Conservation (phyloP, 2,888 invertebrate genomes). For the Sympetrum striolatum region DNA sequence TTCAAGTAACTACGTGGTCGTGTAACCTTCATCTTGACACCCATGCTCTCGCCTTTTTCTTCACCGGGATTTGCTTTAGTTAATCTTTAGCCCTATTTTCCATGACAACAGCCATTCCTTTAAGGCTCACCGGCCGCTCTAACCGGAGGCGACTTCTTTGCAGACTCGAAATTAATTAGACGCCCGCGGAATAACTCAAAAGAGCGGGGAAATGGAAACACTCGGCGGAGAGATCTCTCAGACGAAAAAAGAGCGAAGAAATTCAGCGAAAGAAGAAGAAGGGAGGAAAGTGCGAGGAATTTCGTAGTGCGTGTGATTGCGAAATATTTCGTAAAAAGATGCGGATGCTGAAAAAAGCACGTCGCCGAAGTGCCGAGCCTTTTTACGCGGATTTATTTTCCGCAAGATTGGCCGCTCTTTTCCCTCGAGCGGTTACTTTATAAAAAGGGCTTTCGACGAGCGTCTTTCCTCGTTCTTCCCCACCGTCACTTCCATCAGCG, state of each 20-base stretch:
- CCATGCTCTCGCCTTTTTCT: neutral
- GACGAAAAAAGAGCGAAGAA: neutral
- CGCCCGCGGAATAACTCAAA: neutral
- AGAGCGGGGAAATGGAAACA: neutral
- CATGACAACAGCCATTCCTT: too few species aligned
- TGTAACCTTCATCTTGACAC: neutral
- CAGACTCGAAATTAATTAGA: neutral
- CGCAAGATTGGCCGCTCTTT: neutral
- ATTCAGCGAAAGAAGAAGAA: neutral
- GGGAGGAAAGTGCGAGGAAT: neutral
- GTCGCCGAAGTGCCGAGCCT: neutral
- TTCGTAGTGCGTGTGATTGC: neutral
- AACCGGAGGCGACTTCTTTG: neutral
- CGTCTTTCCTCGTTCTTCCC: neutral
- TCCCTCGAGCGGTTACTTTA: neutral
- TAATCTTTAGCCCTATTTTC: too few species aligned
- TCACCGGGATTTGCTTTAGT: neutral
- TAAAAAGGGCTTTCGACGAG: neutral
- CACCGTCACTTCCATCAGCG: too few species aligned
- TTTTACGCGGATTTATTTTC: neutral
- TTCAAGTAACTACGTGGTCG: neutral
- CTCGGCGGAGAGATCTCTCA: neutral
- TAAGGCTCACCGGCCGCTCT: neutral
- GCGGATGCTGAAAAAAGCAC: neutral
- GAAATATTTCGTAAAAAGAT: neutral